Percentiles rank a stretch among this genome's conserved stretches.
Conservation (phyloP, 2,113 vertebrate species). For the Hydropotes inermis region DNA sequence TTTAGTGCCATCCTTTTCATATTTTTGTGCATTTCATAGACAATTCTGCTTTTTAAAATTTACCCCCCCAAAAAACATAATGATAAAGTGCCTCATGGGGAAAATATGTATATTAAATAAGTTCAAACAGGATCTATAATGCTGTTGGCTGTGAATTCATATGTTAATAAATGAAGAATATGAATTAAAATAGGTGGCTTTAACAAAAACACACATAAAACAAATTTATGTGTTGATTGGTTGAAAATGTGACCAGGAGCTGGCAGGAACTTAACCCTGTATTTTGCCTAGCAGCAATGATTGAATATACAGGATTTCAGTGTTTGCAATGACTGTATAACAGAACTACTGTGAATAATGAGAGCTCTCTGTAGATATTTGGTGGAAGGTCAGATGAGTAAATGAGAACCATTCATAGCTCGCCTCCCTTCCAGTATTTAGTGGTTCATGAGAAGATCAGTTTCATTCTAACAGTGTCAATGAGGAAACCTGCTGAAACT, state of each 20-base stretch:
- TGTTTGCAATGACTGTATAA: background rate
- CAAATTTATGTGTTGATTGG: background rate
- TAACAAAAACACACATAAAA: background rate
- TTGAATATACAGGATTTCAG: background rate
- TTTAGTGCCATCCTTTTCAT: background rate
- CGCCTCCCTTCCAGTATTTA: background rate
- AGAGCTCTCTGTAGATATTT: background rate
- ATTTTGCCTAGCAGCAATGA: background rate
- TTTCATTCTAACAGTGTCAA: background rate
- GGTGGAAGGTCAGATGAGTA: background rate
- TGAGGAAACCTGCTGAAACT: background rate
- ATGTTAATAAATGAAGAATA: background rate
- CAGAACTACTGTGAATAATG: background rate
- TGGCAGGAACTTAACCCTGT: conserved; percentile 12
- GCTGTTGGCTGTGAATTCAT: background rate
- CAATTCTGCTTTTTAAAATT: background rate
- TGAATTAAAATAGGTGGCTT: background rate
- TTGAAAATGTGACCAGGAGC: background rate
- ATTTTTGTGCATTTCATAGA: background rate
- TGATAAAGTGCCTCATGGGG: background rate
- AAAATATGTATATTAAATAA: background rate
- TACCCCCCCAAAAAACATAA: background rate
- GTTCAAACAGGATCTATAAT: background rate
- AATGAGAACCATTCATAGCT: background rate
- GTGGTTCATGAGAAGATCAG: background rate